Evolutionary conservation across 2,113 vertebrate species (phyloP), one percentile per base, ranked within the genome.

Genomic region (Macaca nemestrina): DNA sequence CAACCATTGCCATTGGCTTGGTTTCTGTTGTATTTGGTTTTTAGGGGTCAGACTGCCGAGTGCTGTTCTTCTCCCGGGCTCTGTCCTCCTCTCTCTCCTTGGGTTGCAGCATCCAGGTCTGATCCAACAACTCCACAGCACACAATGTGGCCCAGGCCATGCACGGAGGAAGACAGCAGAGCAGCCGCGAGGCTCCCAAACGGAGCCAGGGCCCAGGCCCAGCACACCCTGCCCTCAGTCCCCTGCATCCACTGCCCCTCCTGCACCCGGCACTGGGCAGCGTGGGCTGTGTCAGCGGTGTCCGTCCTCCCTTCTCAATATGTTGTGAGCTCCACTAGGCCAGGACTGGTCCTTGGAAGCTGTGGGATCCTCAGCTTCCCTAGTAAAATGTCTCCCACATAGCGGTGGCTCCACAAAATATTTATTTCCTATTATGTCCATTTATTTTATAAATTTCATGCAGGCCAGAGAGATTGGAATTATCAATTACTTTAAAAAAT

Each of bases 361-460:
- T 5, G 5, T 10, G 27, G 55, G n/a, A 18, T 2, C 43, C 61
- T 22, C n/a, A 16, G 30, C 17, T 45, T 87, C 30, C 43, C 27
- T 8, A 3, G 61, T 3, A n/a, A 67, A 13, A 30, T 3, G 2
- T 8, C 45, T 3, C 38, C 7, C 22, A n/a, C 52, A 8, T 0
- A 4, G 43, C 45, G 35, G 6, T 12, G 38, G 81, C 59, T 45
- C 59, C 64, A 55, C 27, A 22, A 73, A 25, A n/a, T 40, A 13
- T 9, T 48, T 57, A 23, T 12, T 35, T 59, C 35, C 35, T 6
- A 45, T 17, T 48, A 10, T 11, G 5, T 43, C 50, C 27, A 17
- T 27, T 50, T 55, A 40, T 43, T 8, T 16, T 2, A 23, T 23
- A 2, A 45, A 18, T 48, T n/a, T 23, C 67, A 40, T 45, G 45